Percentiles rank a stretch among this genome's conserved stretches.
Conservation (phyloP, 2,888 invertebrate genomes). For the Epinotia demarniana region DNA sequence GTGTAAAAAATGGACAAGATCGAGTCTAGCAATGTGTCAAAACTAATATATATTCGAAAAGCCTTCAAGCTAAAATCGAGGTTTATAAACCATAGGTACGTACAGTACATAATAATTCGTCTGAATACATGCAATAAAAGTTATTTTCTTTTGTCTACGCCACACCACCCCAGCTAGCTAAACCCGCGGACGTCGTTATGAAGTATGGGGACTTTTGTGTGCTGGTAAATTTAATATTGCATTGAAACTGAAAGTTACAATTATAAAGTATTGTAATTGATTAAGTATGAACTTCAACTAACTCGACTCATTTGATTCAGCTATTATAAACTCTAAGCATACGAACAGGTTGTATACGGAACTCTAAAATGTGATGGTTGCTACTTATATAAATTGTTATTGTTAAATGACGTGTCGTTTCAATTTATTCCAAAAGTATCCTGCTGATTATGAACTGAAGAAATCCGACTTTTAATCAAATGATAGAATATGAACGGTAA, state of each 20-base stretch:
- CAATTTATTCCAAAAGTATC: constrained; percentile 48
- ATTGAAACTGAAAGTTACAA: background rate
- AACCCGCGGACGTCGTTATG: too few species aligned
- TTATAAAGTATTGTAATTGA: background rate
- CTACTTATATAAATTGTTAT: constrained; percentile 53
- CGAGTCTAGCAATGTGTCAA: background rate
- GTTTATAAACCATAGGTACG: too few species aligned
- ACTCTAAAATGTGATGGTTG: constrained; percentile 46
- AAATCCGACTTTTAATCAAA: constrained; percentile 31
- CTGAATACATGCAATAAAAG: background rate
- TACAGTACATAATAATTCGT: background rate
- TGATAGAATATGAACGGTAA: constrained; percentile 21
- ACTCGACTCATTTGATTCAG: too few species aligned
- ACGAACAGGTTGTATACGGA: constrained; percentile 8
- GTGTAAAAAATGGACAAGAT: constrained; percentile 41
- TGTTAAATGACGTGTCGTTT: constrained; percentile 54
- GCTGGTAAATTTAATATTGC: background rate
- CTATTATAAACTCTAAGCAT: background rate
- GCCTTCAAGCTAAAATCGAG: too few species aligned
- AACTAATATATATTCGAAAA: too few species aligned
- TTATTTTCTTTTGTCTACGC: background rate
- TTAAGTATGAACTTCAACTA: background rate
- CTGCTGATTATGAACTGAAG: constrained; percentile 19
- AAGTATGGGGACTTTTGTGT: background rate
- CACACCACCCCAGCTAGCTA: background rate